Evolutionary conservation across 2,888 invertebrate species (phyloP), one percentile per base, ranked within the genome.

Genomic region (Tinea pellionella): DNA sequence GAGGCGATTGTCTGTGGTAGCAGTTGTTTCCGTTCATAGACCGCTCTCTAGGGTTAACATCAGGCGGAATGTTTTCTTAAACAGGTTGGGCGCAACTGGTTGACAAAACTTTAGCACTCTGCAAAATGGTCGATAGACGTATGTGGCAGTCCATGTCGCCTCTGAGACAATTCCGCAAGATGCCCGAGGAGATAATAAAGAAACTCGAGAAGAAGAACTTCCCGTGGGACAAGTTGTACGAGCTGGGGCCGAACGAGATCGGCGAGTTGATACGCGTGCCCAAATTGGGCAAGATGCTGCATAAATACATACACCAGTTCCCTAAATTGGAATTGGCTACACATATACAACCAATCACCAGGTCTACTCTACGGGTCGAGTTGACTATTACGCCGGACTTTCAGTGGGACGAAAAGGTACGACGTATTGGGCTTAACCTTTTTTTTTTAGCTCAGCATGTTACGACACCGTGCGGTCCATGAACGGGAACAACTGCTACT

Each of bases 91-190:
- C 99, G 0, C 98, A 98, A 69, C 77, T 99, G 60, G 96, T 98
- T 0, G 98, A 99, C 75, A 99, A 99, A 77, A 94, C 97, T 0
- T 80, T 99, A 15, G 93, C 97, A 0, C 89, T 99, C 6, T 98
- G 98, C 82, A 99, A 99, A 82, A 99, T 99, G 99, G 97, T 99
- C 62, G 98, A 99, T 76, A 91, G 97, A 0, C 89, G 99, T 32
- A 98, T 99, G 98, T 99, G 99, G 99, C 98, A 99, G 78, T 98
- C 98, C 0, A 98, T 99, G 98, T 98, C 97, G 1, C 99, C 99
- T 1, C 86, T 99, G 12, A 72, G 99, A 12, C 99, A 99, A 77
- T 99, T 99, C 74, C 91, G 95, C 65, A 99, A 98, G 77, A 97
- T 98, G 92, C 99, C 97, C 0, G 97, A 97, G 72, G 98, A 98